Base-by-base conservation (phyloP, 2,888 invertebrate species). In the Horisme vitalbata region DNA sequence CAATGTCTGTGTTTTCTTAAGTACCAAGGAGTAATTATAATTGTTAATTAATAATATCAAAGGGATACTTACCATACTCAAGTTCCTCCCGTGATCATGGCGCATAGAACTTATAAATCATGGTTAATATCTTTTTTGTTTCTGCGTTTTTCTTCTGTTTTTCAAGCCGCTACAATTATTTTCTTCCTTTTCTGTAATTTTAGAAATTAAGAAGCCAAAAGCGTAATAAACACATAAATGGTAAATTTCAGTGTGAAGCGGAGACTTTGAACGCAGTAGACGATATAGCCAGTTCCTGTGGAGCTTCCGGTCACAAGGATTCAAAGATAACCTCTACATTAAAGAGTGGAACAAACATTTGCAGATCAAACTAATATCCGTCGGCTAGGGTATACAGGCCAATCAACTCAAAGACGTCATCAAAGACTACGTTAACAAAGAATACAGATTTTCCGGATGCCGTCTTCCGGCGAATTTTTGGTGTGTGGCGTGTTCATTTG, bases 321-420 rank as follows among this genome's bases (percentile, higher is more conserved):
- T 30, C 41, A n/a, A 28, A 28, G 10, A 13, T 30, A 20, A 34
- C 12, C 11, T 9, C 13, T 12, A 11, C 12, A 8, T 7, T 11
- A 10, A 27, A 27, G n/a, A 8, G 37, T 15, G 18, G 11, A 20
- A 18, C 35, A 41, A 41, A 41, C 37, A 47, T 41, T 41, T 28
- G 33, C 41, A 47, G 23, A 33, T 37, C 37, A 37, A 34, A 37
- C 47, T 43, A 47, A 43, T 41, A 46, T 36, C 35, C 41, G 14
- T 10, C 14, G n/a, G 33, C 32, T 33, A 15, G 11, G 10, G 20
- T 4, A 11, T 30, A 14, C 34, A 35, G 34, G 12, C 32, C 32
- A 12, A 20, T 33, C 32, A 15, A 36, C 35, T 23, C 24, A 24
- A 41, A 32, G 36, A 31, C 32, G 27, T 21, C 14, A 32, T 37